Evolutionary conservation across 2,888 invertebrate genomes (phyloP).

Genomic region (Callimorpha dominula): DNA sequence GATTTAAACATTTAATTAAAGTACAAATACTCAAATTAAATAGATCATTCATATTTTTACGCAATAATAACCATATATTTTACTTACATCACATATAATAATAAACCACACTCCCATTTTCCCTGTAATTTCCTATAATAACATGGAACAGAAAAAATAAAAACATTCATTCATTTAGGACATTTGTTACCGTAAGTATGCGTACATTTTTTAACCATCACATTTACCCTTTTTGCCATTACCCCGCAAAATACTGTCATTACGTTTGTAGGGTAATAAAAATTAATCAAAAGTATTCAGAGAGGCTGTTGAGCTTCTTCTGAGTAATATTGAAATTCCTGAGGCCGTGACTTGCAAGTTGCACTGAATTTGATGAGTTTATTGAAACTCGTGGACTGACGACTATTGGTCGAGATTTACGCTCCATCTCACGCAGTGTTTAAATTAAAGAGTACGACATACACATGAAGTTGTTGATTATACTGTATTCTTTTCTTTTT

Average conservation of each 20-base stretch:
- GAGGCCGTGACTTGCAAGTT: constrained; percentile 52
- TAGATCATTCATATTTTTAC: neutral
- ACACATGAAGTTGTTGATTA: no score
- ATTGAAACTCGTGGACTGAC: constrained; percentile 36
- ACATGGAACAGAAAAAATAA: constrained; percentile 11
- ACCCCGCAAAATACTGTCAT: constrained; percentile 22
- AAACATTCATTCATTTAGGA: neutral
- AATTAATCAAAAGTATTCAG: constrained; percentile 33
- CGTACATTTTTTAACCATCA: constrained; percentile 15
- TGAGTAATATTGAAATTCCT: constrained; percentile 49
- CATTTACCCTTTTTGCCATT: constrained; percentile 13
- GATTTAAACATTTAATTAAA: no score
- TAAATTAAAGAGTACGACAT: no score
- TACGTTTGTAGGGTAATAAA: constrained; percentile 31
- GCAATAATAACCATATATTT: neutral
- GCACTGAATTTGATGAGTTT: constrained; percentile 59
- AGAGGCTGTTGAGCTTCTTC: constrained; percentile 14
- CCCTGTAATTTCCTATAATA: neutral
- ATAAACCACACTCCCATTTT: constrained; percentile 8
- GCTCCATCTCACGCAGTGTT: no score
- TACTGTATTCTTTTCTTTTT: no score
- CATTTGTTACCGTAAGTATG: neutral
- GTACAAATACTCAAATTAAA: no score
- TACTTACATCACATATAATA: neutral
- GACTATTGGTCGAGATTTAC: constrained; percentile 25